Evolutionary conservation across 2,113 vertebrate species (phyloP).

Genomic region (Jacana jacana): DNA sequence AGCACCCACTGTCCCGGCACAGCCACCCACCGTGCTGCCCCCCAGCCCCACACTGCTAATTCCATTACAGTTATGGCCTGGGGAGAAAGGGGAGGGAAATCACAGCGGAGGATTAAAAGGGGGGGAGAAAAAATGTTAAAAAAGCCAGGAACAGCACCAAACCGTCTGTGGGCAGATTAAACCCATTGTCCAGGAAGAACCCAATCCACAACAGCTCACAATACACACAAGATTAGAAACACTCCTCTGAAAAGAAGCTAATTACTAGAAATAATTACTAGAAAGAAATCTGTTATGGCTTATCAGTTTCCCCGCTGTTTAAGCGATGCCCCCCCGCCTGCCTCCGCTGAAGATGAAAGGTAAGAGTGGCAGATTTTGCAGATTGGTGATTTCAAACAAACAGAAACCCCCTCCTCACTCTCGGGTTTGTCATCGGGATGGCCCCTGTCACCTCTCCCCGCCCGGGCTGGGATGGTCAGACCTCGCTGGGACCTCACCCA

Average conservation of each 20-base stretch:
- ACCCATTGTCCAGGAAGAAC: slow-evolving; percentile 40
- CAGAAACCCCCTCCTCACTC: neutral
- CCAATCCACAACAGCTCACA: slow-evolving; percentile 13
- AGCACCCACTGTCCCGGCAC: neutral
- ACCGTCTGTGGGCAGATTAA: neutral
- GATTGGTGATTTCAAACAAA: neutral
- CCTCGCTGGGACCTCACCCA: fast-evolving
- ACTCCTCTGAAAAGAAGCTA: slow-evolving; percentile 65
- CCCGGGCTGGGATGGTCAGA: neutral
- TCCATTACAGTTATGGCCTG: neutral
- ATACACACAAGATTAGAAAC: slow-evolving; percentile 52
- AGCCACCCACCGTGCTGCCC: neutral
- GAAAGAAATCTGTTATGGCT: slow-evolving; percentile 60
- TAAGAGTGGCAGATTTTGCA: neutral
- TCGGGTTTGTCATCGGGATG: too few species aligned
- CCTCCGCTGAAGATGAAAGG: neutral
- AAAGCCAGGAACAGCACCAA: neutral
- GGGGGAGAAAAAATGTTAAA: neutral
- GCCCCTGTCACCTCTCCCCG: neutral
- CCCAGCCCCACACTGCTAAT: neutral
- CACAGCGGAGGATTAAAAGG: neutral
- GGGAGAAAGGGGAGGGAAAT: neutral
- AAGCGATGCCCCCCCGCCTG: neutral
- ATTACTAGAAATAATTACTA: slow-evolving; percentile 72
- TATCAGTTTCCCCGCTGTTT: slow-evolving; percentile 6